Base-by-base conservation (phyloP, 2,113 vertebrate species). In the Lepus timidus region DNA sequence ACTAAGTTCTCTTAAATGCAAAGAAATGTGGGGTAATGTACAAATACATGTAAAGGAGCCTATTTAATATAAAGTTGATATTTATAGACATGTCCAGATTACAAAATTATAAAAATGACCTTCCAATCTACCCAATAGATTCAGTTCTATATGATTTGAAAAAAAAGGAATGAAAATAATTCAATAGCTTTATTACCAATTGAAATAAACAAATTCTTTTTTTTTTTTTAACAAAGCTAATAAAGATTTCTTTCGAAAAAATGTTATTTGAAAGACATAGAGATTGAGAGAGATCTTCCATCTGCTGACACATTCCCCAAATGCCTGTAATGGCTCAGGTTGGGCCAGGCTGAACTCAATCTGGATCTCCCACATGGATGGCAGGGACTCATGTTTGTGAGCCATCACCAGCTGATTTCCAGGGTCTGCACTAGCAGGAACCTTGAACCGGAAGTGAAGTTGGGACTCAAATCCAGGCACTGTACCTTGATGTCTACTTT, bases 91-190 rank as follows among this genome's bases (percentile, higher is more conserved):
- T 31, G 61, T 19, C 58, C 14, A 92, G 64, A 93, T 52, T 81
- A 89, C 4, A 80, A 88, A 87, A 70, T 85, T 91, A 84, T 68
- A 92, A 93, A 87, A 39, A 83, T 74, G 58, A 82, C 9, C 19
- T 89, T 90, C 78, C 52, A 70, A 83, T 93, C 16, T 65, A 88
- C 25, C 8, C 61, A 90, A 74, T 1, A 78, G 39, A 92, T 79
- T 78, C n/a, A 80, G n/a, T 87, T 94, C 25, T 79, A 36, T 49
- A 29, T 80, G 49, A 83, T 73, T 95, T 94, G 62, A 91, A 95
- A 74, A 76, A 90, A 93, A 82, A 52, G 16, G 3, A 91, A 96
- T 74, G 20, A 90, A 88, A 91, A 91, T 31, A 85, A 75, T 52
- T 22, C 19, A 65, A 13, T 64, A 92, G 16, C 9, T 94, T 95